Percentiles rank a stretch among this genome's conserved stretches.
These are phyloP conservation scores for Nothoprocta pentlandii DNA, from an alignment of 2,113 vertebrate species.

Conservation along the genomic window DNA sequence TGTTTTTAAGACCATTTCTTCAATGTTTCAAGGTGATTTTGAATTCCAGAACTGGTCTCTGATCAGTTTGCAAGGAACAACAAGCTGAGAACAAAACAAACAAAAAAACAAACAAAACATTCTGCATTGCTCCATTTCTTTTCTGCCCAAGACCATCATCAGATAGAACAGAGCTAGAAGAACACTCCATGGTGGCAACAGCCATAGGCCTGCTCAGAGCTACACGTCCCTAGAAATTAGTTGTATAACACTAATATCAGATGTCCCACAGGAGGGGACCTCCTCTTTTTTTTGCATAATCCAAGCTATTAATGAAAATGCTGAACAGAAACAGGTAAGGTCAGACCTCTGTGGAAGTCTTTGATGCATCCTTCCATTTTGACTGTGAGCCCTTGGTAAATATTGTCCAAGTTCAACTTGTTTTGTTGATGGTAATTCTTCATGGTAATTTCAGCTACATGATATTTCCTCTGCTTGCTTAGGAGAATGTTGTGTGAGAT, in stretches of 20 bases:
- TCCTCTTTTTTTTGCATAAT: not conserved
- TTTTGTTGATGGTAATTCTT: not conserved
- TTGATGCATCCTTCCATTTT: not conserved
- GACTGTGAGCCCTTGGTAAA: not conserved
- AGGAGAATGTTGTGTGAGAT: not conserved
- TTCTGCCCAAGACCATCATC: not conserved
- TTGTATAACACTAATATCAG: not conserved
- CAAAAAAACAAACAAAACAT: not conserved
- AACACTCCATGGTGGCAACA: not conserved
- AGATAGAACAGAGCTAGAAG: not conserved
- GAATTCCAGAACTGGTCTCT: not conserved
- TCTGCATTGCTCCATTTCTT: not conserved
- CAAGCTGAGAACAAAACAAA: not conserved
- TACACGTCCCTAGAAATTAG: not conserved
- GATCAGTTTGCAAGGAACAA: not conserved
- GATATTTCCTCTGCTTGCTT: not conserved
- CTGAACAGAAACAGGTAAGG: not conserved
- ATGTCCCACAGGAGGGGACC: not conserved
- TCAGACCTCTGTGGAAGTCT: not conserved
- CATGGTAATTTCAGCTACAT: not conserved
- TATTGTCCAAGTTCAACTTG: not conserved
- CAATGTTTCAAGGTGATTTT: not conserved
- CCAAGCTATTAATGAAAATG: not conserved
- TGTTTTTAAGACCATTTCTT: not conserved
- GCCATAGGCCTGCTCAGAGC: not conserved